Conservation (phyloP, 1,140 invertebrate genomes). For the Philopotamus ludificatus region DNA sequence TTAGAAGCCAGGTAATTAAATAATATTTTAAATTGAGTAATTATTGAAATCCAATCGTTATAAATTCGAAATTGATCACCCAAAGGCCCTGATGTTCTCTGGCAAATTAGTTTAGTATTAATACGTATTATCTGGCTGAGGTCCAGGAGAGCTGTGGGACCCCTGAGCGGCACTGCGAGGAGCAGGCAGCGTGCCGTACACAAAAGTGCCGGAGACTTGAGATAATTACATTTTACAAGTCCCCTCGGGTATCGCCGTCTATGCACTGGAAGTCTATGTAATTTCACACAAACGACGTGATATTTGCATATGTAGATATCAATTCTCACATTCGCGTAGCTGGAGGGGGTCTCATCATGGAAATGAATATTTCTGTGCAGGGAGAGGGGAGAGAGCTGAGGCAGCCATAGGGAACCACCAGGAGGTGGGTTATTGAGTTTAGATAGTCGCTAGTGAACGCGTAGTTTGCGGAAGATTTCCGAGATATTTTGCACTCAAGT, state of each 20-base stretch:
- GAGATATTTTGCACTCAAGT: too few relatives aligned
- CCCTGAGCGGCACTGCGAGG: not conserved
- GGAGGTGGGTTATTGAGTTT: too few relatives aligned
- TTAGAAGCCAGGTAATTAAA: too few relatives aligned
- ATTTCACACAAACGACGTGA: slow-evolving; percentile 20
- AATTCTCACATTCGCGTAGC: slow-evolving; percentile 2
- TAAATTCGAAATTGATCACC: too few relatives aligned
- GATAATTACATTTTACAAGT: slow-evolving; percentile 23
- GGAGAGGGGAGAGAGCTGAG: too few relatives aligned
- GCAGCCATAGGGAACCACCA: too few relatives aligned
- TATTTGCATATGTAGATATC: slow-evolving; percentile 24
- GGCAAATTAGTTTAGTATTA: not conserved
- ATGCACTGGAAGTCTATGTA: slow-evolving; percentile 14
- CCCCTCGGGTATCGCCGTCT: slow-evolving; percentile 4
- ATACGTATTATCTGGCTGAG: not conserved
- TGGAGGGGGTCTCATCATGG: not conserved
- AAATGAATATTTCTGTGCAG: not conserved
- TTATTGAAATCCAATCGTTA: too few relatives aligned
- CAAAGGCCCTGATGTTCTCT: too few relatives aligned
- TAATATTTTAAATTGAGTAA: too few relatives aligned
- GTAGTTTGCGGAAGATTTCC: too few relatives aligned
- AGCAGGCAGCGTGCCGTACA: not conserved
- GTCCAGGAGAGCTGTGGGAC: slow-evolving; percentile 8
- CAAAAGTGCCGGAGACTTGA: not conserved
- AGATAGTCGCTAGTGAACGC: too few relatives aligned